Conservation (phyloP, 2,797 vertebrate genomes). For the Schizopygopsis pylzovi region DNA sequence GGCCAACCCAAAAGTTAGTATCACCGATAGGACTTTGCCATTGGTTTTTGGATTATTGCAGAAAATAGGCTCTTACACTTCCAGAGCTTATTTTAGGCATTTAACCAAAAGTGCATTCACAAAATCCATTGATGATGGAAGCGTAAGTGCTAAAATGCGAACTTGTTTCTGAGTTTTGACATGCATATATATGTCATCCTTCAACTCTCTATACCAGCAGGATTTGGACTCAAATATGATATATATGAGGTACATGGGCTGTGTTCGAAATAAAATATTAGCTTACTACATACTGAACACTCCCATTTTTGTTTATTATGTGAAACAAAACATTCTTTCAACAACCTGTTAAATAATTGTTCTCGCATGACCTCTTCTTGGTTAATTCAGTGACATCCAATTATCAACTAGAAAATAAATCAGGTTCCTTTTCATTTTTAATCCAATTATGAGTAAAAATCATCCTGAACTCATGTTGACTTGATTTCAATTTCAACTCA, state of each 20-base stretch:
- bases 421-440: neutral
- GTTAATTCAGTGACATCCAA: neutral
- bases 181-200: neutral
- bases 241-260: neutral
- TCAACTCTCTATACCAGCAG: neutral
- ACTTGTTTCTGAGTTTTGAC: neutral
- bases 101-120: neutral
- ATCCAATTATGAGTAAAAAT: neutral
- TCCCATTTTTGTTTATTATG: neutral
- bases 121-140: neutral
- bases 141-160: neutral
- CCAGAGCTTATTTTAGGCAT: neutral
- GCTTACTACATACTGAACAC: neutral
- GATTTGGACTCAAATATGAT: neutral
- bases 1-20: neutral
- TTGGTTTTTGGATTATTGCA: neutral
- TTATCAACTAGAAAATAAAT: neutral
- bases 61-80: neutral
- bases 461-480: neutral
- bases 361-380: neutral
- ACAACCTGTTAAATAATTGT: neutral
- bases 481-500: neutral
- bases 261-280: conserved; percentile 4
- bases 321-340: neutral
- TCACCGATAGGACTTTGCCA: neutral